These are phyloP conservation scores for Lucilia cuprina DNA, from an alignment of 1,140 invertebrate genomes.

Conservation along the genomic window DNA sequence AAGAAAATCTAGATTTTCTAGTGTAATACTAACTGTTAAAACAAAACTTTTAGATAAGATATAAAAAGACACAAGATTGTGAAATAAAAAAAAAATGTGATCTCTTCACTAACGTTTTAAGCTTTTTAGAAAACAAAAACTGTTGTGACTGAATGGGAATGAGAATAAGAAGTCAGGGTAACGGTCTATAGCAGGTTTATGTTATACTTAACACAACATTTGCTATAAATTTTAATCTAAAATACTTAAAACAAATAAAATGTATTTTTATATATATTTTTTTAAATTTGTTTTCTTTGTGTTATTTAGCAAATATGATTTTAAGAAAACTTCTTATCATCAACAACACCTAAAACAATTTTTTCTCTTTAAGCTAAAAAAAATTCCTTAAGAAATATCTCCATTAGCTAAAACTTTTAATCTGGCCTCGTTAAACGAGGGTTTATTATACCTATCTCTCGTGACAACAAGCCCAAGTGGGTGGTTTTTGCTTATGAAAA, in stretches of 20 bases:
- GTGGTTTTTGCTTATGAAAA: not conserved
- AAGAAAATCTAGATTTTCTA: not conserved
- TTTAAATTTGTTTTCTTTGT: not conserved
- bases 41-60: not conserved
- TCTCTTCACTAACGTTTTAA: not conserved
- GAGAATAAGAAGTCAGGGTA: not conserved
- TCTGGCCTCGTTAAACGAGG: not conserved
- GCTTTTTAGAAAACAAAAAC: not conserved
- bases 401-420: not conserved
- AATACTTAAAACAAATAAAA: not conserved
- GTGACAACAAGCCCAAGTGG: not conserved
- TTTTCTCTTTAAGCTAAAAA: not conserved
- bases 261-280: not conserved
- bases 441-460: not conserved
- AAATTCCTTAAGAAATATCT: not conserved
- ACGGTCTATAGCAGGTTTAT: not conserved
- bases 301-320: not conserved
- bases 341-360: no score
- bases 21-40: not conserved
- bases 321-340: not conserved
- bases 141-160: no score
- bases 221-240: not conserved
- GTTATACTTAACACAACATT: not conserved
- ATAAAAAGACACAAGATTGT: not conserved
- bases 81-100: not conserved